Percentiles rank a stretch among this genome's conserved stretches.
These are phyloP conservation scores for Pocillopora verrucosa DNA, from an alignment of 64 coral and sea anemone genomes.

Conservation along the genomic window DNA sequence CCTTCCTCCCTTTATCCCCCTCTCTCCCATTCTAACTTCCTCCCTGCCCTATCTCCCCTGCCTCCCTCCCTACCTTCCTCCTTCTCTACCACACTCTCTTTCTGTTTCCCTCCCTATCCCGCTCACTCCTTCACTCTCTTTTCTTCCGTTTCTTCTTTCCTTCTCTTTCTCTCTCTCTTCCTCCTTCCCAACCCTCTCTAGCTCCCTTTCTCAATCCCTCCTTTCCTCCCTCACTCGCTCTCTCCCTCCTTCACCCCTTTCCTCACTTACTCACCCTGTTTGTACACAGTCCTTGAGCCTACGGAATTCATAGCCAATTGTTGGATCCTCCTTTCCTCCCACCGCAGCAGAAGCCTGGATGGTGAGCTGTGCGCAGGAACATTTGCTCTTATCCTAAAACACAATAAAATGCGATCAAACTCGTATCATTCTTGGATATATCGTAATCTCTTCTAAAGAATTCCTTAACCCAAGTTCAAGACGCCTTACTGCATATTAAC, in stretches of 20 bases:
- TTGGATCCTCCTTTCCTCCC: conserved; percentile 77
- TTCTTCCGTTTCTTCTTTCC: neutral
- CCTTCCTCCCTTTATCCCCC: too few species aligned
- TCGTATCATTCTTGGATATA: too few species aligned
- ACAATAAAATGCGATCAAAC: neutral
- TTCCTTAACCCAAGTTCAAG: too few species aligned
- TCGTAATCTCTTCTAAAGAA: too few species aligned
- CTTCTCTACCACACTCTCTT: too few species aligned
- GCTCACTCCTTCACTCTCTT: neutral
- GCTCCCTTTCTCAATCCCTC: neutral
- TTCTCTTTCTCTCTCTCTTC: too few species aligned
- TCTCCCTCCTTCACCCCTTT: neutral
- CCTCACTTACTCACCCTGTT: conserved; percentile 68
- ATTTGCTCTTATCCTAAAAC: conserved; percentile 82
- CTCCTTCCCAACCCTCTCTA: neutral
- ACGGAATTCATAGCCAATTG: conserved; percentile 75
- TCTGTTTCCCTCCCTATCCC: neutral
- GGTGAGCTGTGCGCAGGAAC: conserved; percentile 86
- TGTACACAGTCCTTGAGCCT: conserved; percentile 81
- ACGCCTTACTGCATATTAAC: too few species aligned
- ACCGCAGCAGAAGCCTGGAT: conserved; percentile 76
- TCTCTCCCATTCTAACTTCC: too few species aligned
- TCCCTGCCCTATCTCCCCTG: neutral
- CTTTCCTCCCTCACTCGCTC: neutral
- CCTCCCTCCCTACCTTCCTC: too few species aligned